Evolutionary conservation across 2,888 invertebrate species (phyloP).

Genomic region (Hydroisotoma schaefferi): DNA sequence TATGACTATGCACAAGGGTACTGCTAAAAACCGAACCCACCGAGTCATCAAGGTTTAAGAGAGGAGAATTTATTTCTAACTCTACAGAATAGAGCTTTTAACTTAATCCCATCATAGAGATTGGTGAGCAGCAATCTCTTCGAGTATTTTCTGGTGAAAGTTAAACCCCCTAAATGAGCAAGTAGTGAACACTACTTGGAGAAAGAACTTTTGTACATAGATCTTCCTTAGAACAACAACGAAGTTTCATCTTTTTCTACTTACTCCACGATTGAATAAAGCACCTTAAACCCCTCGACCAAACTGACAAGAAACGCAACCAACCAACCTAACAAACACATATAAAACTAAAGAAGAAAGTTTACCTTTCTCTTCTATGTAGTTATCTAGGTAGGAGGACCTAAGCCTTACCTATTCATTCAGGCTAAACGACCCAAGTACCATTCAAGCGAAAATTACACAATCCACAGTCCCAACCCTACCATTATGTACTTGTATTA

Average conservation of each 20-base stretch:
- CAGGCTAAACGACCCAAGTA: constrained; percentile 14
- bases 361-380: not conserved
- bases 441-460: constrained; percentile 45
- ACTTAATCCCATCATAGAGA: constrained; percentile 2
- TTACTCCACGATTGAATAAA: no score
- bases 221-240: no score
- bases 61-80: not conserved
- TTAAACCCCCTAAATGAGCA: constrained; percentile 3
- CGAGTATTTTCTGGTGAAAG: constrained; percentile 6
- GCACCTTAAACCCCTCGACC: no score
- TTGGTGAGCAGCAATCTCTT: not conserved
- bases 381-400: no score
- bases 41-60: not conserved
- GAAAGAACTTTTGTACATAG: no score
- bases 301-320: no score
- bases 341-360: constrained; percentile 2
- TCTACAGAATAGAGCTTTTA: not conserved
- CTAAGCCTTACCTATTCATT: constrained; percentile 2
- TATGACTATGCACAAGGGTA: no score
- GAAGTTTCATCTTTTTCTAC: no score
- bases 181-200: constrained; percentile 3
- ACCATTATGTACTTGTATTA: constrained; percentile 42
- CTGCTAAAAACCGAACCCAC: no score
- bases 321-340: constrained; percentile 11
- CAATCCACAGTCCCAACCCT: constrained; percentile 29